Evolutionary conservation across 1,140 invertebrate species (phyloP), one percentile per base, ranked within the genome.

Genomic region (Pseudoatta argentina): DNA sequence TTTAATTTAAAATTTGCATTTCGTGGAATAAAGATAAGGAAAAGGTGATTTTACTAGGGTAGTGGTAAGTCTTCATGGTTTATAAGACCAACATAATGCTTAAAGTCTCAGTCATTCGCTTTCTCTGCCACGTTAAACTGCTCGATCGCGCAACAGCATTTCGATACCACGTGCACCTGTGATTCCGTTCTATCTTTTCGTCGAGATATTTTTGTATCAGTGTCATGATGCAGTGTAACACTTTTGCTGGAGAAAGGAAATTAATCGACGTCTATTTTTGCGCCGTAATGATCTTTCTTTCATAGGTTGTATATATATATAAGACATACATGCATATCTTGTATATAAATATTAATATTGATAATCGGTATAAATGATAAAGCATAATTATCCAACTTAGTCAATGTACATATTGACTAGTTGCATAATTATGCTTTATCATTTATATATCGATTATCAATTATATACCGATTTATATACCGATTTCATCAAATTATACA

Each of bases 31-130:
- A 30, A 59, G 51, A 72, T 83, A 16, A 55, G 63, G 57, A 59
- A 61, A 48, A 73, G 57, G 21, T 72, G 44, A n/a, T 30, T 16
- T 51, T 51, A 55, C 8, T 57, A 76, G 89, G 87, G 92, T 93
- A 92, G 92, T 93, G 91, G 93, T 88, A 93, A 83, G 71, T 89
- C 72, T 85, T 96, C 94, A 76, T 93, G 93, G 72, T 95, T 96
- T 92, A 95, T 96, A 89, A 91, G 94, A 79, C 89, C 30, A 92
- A 91, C 91, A 87, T 91, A 88, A 94, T 92, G 88, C 91, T 92
- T 90, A 86, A 91, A 92, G 91, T 91, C 90, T 92, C 94, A 95
- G 95, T 95, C 94, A 93, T 92, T 93, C 93, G 91, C 94, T 95
- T 95, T 95, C 95, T 93, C 94, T 92, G 91, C 86, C 88, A 91